Conservation (phyloP, 2,113 vertebrate species). For the Pleuronectes platessa region DNA sequence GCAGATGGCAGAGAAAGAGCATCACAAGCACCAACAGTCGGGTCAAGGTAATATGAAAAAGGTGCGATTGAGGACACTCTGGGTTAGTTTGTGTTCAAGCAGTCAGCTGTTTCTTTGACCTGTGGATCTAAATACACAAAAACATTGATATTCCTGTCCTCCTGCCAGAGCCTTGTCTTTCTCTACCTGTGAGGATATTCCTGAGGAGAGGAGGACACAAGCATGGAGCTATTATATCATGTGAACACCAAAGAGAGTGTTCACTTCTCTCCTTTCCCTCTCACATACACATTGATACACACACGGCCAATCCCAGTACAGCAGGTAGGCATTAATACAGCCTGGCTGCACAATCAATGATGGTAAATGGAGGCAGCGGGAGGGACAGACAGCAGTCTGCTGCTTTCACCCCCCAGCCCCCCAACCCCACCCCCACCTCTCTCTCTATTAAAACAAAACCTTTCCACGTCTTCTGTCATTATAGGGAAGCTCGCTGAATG, state of each 20-base stretch:
- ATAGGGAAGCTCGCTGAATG: constrained; percentile 48
- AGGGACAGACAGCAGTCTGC: constrained; percentile 56
- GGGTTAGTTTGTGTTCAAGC: not conserved
- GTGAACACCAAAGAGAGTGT: constrained; percentile 20
- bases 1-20: constrained; percentile 53
- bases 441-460: constrained; percentile 50
- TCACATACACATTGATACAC: not conserved
- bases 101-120: constrained; percentile 23
- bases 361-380: constrained; percentile 72
- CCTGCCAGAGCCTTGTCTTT: not conserved
- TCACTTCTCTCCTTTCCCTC: constrained; percentile 26
- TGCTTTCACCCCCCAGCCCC: constrained; percentile 9
- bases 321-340: constrained; percentile 69
- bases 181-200: constrained; percentile 2
- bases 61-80: constrained; percentile 6
- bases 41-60: constrained; percentile 26
- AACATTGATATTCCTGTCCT: not conserved
- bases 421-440: constrained; percentile 10
- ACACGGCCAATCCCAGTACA: constrained; percentile 52
- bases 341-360: constrained; percentile 68
- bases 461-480: constrained; percentile 57
- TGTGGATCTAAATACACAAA: not conserved
- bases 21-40: constrained; percentile 20
- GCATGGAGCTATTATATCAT: constrained; percentile 10
- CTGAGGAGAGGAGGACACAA: constrained; percentile 10